These are phyloP conservation scores for Fregata magnificens DNA, from an alignment of 2,113 vertebrate genomes.

Conservation along the genomic window DNA sequence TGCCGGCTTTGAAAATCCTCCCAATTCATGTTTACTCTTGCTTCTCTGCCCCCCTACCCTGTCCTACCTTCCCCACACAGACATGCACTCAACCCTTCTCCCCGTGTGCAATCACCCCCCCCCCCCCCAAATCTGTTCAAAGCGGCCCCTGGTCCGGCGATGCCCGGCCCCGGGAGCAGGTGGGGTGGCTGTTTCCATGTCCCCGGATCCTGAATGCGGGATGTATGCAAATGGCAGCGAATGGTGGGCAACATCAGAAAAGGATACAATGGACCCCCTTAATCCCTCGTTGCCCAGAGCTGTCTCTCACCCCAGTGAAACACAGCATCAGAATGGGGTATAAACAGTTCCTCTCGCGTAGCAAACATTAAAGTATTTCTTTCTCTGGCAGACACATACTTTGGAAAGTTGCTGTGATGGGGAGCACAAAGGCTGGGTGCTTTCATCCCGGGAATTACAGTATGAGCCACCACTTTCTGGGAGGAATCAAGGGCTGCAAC, in stretches of 20 bases:
- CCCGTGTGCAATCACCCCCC: rapidly evolving
- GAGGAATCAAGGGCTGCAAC: neutral
- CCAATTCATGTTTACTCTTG: conserved; percentile 20
- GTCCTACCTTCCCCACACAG: neutral
- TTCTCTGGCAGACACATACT: neutral
- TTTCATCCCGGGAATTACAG: neutral
- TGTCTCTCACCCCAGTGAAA: neutral
- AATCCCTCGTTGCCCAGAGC: conserved; percentile 6
- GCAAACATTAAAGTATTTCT: neutral
- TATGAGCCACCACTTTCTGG: neutral
- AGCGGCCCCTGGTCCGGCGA: rapidly evolving
- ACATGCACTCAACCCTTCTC: neutral
- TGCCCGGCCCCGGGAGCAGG: neutral
- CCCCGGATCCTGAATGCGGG: neutral
- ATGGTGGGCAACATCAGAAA: neutral
- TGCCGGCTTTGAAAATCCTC: conserved; percentile 47
- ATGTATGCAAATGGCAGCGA: neutral
- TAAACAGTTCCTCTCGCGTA: neutral
- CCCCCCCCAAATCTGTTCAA: neutral
- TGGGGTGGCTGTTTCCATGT: neutral
- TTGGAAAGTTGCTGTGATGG: neutral
- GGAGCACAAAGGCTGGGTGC: neutral
- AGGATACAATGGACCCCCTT: conserved; percentile 33
- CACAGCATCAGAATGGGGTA: neutral
- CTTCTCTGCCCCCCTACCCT: neutral